phyloP scores from a whole-genome alignment of 2,888 invertebrate genomes.

The Luperina nickerlii region DNA sequence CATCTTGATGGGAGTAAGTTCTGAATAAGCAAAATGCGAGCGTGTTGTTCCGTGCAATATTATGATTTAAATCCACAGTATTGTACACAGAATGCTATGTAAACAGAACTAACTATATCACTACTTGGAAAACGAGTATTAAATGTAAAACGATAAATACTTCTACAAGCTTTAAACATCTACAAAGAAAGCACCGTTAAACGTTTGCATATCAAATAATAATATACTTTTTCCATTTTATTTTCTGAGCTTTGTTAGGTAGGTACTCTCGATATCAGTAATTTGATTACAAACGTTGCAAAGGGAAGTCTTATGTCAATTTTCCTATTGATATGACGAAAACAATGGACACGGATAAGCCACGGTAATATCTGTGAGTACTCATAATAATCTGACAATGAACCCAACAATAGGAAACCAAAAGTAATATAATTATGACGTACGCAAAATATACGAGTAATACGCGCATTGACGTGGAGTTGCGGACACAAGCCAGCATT shows the following conservation, averaged over 20 bases:
- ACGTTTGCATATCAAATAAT: slow-evolving; percentile 24
- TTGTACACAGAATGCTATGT: slow-evolving; percentile 26
- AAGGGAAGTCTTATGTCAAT: slow-evolving; percentile 32
- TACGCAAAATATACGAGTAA: not conserved
- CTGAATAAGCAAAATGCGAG: slow-evolving; percentile 63
- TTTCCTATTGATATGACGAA: slow-evolving; percentile 34
- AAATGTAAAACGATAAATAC: slow-evolving; percentile 19
- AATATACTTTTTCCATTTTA: slow-evolving; percentile 31
- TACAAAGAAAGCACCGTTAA: slow-evolving; percentile 21
- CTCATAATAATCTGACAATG: slow-evolving; percentile 13
- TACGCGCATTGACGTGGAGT: too few relatives aligned
- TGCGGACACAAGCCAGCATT: too few relatives aligned
- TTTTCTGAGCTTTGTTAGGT: slow-evolving; percentile 24
- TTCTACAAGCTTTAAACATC: not conserved
- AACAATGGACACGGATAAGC: slow-evolving; percentile 27
- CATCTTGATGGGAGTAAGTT: slow-evolving; percentile 64
- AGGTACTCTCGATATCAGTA: slow-evolving; percentile 30
- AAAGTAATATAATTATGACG: slow-evolving; percentile 15
- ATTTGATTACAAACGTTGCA: slow-evolving; percentile 46
- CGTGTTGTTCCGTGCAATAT: slow-evolving; percentile 51
- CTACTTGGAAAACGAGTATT: slow-evolving; percentile 31
- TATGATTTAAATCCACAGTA: slow-evolving; percentile 48
- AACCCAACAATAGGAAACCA: slow-evolving; percentile 20
- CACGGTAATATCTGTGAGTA: slow-evolving; percentile 16
- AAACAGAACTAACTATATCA: slow-evolving; percentile 24